phyloP scores from a whole-genome alignment of 2,113 vertebrate species.

The Eudyptes chrysolophus region DNA sequence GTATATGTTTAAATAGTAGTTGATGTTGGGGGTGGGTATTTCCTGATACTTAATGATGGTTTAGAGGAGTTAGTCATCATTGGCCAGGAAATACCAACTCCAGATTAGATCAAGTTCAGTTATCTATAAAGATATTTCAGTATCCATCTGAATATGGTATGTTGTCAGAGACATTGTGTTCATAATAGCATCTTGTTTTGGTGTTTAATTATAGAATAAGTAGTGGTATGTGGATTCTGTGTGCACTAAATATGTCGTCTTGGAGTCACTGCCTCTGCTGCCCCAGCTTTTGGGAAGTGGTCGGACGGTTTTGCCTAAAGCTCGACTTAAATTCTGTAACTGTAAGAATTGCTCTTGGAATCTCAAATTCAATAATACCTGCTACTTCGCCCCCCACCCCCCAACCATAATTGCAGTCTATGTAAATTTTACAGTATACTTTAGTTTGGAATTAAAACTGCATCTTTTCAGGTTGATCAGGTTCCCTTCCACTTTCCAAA shows the following conservation, averaged over 20 bases:
- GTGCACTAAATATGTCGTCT: not conserved
- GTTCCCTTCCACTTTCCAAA: not conserved
- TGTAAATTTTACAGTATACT: not conserved
- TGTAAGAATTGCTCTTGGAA: not conserved
- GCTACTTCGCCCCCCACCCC: not conserved
- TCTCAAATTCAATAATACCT: not conserved
- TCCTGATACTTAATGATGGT: slow-evolving; percentile 32
- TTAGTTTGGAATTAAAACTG: not conserved
- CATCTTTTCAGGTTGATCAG: not conserved
- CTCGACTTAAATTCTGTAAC: not conserved
- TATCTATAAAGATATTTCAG: slow-evolving; percentile 14
- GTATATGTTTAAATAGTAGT: not conserved
- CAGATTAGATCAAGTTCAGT: not conserved
- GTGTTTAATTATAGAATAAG: slow-evolving; percentile 18
- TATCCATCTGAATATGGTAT: not conserved
- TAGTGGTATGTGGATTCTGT: not conserved
- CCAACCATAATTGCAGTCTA: not conserved
- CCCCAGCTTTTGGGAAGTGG: not conserved
- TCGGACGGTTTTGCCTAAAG: not conserved
- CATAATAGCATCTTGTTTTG: not conserved
- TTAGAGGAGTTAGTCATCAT: not conserved
- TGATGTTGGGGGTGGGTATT: not conserved
- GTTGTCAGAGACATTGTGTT: not conserved
- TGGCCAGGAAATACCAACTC: slow-evolving; percentile 54
- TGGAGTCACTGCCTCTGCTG: not conserved